These are phyloP conservation scores for Chironomus tentans DNA, from an alignment of 2,888 invertebrate species.

Conservation along the genomic window DNA sequence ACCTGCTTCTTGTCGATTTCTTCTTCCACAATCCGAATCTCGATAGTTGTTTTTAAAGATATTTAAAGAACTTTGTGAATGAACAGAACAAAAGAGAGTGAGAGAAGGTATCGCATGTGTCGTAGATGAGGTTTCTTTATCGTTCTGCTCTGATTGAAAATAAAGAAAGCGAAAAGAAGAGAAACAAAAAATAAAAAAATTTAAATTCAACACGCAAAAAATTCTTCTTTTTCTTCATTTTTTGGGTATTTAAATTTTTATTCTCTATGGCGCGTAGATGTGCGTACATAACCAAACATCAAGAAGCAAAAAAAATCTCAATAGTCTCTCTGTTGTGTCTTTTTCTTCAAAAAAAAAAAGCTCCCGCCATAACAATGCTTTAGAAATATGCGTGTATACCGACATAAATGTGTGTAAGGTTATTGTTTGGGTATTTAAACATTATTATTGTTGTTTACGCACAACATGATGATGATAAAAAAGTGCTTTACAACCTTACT, in stretches of 20 bases:
- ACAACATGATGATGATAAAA: background rate
- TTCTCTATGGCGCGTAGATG: background rate
- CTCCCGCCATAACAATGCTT: too few species aligned
- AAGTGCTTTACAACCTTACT: too few species aligned
- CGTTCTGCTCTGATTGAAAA: background rate
- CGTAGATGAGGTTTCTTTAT: background rate
- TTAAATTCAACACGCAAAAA: background rate
- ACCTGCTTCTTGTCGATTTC: background rate
- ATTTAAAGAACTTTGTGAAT: too few species aligned
- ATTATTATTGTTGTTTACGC: conserved; percentile 14
- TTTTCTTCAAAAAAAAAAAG: background rate
- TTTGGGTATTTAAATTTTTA: background rate
- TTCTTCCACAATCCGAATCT: background rate
- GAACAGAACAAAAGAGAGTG: too few species aligned
- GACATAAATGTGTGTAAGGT: conserved; percentile 1
- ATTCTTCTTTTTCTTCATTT: background rate
- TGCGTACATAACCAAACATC: background rate
- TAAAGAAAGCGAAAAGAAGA: background rate
- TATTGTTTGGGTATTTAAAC: conserved; percentile 16
- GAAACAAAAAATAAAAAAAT: background rate
- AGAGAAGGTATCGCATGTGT: too few species aligned
- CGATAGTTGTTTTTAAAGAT: too few species aligned
- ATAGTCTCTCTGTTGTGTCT: background rate
- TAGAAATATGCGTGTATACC: background rate
- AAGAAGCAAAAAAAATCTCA: too few species aligned